Evolutionary conservation across 2,113 vertebrate genomes (phyloP), one percentile per base, ranked within the genome.

Genomic region (Oncorhynchus tshawytscha): DNA sequence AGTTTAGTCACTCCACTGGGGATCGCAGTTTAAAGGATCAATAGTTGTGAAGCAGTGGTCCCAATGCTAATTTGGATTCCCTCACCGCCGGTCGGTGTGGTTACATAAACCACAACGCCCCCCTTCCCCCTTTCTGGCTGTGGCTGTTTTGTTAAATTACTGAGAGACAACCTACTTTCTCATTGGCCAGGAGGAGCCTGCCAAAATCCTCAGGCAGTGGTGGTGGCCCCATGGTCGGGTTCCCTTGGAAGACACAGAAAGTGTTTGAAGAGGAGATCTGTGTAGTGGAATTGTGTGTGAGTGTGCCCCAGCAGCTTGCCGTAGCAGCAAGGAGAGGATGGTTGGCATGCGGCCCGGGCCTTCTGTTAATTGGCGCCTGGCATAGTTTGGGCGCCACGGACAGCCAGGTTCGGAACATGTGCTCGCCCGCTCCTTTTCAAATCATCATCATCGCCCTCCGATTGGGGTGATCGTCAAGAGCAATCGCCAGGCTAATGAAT

Each of bases 401-500:
- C 76, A 67, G 66, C 67, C 31, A 3, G 67, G 66, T 45, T 65
- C 69, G 39, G 31, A 84, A 79, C 82, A 81, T 78, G 73, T 83
- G 73, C 77, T 84, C 62, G 80, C 79, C 77, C 24, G 60, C 39
- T 45, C 39, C 67, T 78, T 85, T 73, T 80, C 39, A 78, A 71
- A 82, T 88, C 84, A 75, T 80, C 39, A 34, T 45, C 39, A 34
- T 45, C 39, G 57, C 73, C 86, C 82, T 81, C 73, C 70, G 78
- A 77, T 82, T 84, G 71, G 79, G 70, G 67, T 73, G 86, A 85
- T 87, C 80, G 82, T 75, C 16, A 45, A 80, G 79, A 66, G 81
- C 81, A 68, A 78, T 85, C 84, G 82, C 66, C 20, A 51, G 79
- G 81, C 74, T 79, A 79, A 88, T 86, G 73, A 29, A 77, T 79